phyloP scores from a whole-genome alignment of 2,888 invertebrate genomes.

The Syrphus vitripennis region DNA sequence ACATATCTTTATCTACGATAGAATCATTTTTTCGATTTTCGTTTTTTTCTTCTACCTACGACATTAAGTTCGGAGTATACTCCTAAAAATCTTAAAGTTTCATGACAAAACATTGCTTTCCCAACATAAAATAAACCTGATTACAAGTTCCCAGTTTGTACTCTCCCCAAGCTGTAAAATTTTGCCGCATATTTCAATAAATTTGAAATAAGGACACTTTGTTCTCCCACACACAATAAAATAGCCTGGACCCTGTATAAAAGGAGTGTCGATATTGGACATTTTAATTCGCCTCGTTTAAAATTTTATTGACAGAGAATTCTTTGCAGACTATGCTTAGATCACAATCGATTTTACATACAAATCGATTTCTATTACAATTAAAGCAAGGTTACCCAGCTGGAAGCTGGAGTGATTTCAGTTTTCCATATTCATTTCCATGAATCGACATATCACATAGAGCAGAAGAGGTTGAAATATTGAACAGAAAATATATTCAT shows the following conservation, averaged over 20 bases:
- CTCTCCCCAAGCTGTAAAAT: no score
- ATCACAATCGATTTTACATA: constrained; percentile 16
- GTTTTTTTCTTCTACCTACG: no score
- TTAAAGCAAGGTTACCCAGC: neutral
- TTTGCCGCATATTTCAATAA: no score
- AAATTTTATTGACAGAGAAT: constrained; percentile 3
- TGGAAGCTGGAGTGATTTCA: neutral
- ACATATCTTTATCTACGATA: no score
- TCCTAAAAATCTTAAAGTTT: no score
- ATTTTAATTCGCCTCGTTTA: neutral
- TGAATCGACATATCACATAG: neutral
- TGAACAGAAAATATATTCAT: constrained; percentile 30
- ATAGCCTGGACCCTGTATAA: neutral
- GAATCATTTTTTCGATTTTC: no score
- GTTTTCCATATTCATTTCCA: neutral
- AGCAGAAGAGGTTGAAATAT: neutral
- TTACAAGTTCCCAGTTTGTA: no score
- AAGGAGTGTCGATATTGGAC: neutral
- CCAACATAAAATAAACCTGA: no score
- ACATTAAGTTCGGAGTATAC: no score
- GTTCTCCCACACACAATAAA: no score
- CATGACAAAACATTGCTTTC: no score
- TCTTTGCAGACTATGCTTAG: neutral
- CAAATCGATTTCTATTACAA: neutral
- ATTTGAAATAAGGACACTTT: no score